Evolutionary conservation across 2,113 vertebrate genomes (phyloP).

Genomic region (Microtus oregoni): DNA sequence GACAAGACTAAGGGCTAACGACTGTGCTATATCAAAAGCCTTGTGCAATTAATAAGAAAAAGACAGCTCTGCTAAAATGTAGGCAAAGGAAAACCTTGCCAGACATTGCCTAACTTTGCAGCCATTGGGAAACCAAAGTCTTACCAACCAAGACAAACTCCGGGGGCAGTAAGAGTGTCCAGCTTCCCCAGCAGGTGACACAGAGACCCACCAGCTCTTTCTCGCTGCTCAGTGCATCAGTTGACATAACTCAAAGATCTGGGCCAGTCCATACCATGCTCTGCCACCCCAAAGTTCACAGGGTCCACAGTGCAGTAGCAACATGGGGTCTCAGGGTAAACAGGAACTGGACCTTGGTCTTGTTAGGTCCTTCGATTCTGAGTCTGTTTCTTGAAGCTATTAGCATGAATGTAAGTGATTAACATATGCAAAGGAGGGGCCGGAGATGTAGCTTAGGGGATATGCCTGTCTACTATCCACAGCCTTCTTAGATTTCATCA

Average conservation of each 20-base stretch:
- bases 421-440: background rate
- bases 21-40: background rate
- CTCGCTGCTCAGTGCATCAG: too few species aligned
- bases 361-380: background rate
- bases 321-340: too few species aligned
- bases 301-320: fast-evolving
- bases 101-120: background rate
- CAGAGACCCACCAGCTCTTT: background rate
- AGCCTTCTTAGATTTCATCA: background rate
- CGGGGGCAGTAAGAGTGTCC: background rate
- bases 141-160: background rate
- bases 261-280: background rate
- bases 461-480: too few species aligned
- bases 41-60: background rate
- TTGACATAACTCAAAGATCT: background rate
- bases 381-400: background rate
- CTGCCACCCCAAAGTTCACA: background rate
- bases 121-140: background rate
- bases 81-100: background rate
- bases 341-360: background rate
- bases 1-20: background rate
- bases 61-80: background rate
- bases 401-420: background rate
- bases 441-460: background rate
- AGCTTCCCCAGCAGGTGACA: background rate